phyloP scores from a whole-genome alignment of 2,888 invertebrate species.

The Pachliopta kotzebuea region DNA sequence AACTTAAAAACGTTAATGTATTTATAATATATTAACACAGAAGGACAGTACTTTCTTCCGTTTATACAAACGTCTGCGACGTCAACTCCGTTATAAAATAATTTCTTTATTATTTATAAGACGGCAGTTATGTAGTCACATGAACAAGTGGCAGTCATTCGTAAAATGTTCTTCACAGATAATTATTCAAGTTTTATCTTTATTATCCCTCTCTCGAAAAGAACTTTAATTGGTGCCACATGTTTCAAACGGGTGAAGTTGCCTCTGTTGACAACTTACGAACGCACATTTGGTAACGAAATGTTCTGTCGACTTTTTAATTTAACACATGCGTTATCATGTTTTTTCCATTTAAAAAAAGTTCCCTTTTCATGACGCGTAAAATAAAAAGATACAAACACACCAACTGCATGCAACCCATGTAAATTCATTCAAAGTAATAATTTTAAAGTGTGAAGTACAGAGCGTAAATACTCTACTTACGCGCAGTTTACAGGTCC shows the following conservation, averaged over 20 bases:
- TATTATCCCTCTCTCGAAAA: conserved; percentile 68
- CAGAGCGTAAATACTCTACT: conserved; percentile 8
- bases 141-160: conserved; percentile 68
- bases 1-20: not conserved
- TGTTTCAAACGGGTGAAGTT: conserved; percentile 61
- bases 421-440: not conserved
- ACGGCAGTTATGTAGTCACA: conserved; percentile 51
- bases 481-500: conserved; percentile 29
- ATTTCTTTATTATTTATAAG: conserved; percentile 30
- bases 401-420: not conserved
- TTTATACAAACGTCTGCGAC: conserved; percentile 5
- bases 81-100: conserved; percentile 16
- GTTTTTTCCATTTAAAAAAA: conserved; percentile 18
- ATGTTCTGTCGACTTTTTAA: conserved; percentile 39
- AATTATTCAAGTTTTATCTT: conserved; percentile 74
- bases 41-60: not conserved
- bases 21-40: not conserved
- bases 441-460: conserved; percentile 1
- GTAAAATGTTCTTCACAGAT: conserved; percentile 70
- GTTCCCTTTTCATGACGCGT: not conserved
- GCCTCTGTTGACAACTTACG: conserved; percentile 55
- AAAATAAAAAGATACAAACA: not conserved
- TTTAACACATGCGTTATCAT: conserved; percentile 25
- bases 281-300: conserved; percentile 47
- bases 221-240: conserved; percentile 76